A percentile compares a stretch with the other conserved stretches of the same genome.
These are phyloP conservation scores for Lipophrys pholis DNA, from an alignment of 2,113 vertebrate genomes.

Conservation along the genomic window DNA sequence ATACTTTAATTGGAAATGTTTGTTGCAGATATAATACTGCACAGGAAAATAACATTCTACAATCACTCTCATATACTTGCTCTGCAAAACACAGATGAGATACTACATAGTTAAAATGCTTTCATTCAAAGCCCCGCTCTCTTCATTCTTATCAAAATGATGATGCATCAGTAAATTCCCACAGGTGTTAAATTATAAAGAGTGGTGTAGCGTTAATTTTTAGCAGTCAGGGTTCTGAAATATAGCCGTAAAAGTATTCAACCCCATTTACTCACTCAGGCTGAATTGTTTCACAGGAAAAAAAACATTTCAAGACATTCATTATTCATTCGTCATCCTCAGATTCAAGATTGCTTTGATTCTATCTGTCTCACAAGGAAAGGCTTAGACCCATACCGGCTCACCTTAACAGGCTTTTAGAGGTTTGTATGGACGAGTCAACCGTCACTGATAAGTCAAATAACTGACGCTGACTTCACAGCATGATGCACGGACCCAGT, in stretches of 20 bases:
- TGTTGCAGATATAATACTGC: too few relatives aligned
- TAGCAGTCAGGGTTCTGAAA: slow-evolving; percentile 28
- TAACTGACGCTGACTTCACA: slow-evolving; percentile 31
- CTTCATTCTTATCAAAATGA: neutral
- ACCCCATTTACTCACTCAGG: slow-evolving; percentile 35
- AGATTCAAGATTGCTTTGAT: slow-evolving; percentile 67
- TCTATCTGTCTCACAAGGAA: slow-evolving; percentile 51
- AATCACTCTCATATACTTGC: neutral
- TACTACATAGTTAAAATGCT: neutral
- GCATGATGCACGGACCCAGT: neutral
- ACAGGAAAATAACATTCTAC: too few relatives aligned
- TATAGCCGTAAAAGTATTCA: slow-evolving; percentile 39
- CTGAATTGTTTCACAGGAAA: slow-evolving; percentile 61
- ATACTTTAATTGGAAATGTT: too few relatives aligned
- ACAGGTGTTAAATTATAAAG: slow-evolving; percentile 21
- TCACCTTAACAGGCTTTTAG: slow-evolving; percentile 53
- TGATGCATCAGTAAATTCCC: slow-evolving; percentile 6
- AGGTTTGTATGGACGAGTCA: slow-evolving; percentile 35
- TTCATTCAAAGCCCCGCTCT: neutral
- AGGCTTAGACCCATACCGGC: slow-evolving; percentile 31
- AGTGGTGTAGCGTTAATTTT: slow-evolving; percentile 10
- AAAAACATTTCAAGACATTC: slow-evolving; percentile 59
- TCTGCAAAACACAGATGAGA: neutral
- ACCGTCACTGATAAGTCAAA: slow-evolving; percentile 50
- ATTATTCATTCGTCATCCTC: slow-evolving; percentile 69